These are phyloP conservation scores for Neria commutata DNA, from an alignment of 2,888 invertebrate species.

Conservation along the genomic window DNA sequence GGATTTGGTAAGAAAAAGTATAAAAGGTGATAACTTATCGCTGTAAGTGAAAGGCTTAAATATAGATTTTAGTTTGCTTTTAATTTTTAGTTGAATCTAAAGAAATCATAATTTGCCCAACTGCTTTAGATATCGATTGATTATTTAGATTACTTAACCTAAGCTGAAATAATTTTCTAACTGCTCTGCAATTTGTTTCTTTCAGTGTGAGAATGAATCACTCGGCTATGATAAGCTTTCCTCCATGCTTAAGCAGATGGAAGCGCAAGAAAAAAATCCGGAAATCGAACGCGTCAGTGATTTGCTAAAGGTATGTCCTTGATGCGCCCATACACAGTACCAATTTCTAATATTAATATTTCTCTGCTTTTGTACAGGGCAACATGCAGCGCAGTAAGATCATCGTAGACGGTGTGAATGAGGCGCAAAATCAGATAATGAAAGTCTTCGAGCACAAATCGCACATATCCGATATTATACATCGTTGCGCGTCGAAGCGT, in stretches of 20 bases:
- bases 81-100: too few species aligned
- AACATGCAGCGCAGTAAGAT: conserved; percentile 94
- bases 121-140: too few species aligned
- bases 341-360: neutral
- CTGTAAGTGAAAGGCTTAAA: too few species aligned
- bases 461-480: conserved; percentile 86
- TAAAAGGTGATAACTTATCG: too few species aligned
- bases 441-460: conserved; percentile 91
- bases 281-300: conserved; percentile 67
- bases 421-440: conserved; percentile 85
- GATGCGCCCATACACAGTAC: neutral
- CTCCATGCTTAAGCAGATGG: conserved; percentile 59
- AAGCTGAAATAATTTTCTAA: too few species aligned
- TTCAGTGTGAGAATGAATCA: conserved; percentile 65
- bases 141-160: too few species aligned
- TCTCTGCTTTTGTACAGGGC: conserved; percentile 68
- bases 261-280: conserved; percentile 62
- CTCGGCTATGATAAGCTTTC: conserved; percentile 60
- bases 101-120: too few species aligned
- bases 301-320: conserved; percentile 66
- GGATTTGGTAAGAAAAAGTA: conserved; percentile 83
- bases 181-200: too few species aligned
- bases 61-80: too few species aligned
- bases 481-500: conserved; percentile 88
- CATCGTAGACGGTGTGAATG: conserved; percentile 88